Evolutionary conservation across 2,888 invertebrate species (phyloP), one percentile per base, ranked within the genome.

Genomic region (Dioctria rufipes): DNA sequence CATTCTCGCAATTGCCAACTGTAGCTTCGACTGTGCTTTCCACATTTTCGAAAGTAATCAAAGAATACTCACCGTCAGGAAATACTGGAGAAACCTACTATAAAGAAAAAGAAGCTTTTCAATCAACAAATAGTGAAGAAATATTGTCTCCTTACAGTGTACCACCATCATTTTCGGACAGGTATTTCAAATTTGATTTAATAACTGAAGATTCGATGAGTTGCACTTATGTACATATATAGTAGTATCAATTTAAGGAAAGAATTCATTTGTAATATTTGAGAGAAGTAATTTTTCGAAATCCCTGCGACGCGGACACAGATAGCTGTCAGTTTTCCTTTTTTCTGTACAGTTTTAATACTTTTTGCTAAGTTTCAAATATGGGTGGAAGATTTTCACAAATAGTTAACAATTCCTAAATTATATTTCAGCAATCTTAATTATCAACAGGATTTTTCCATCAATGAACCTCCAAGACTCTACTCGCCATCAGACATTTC

Each of bases 11-110:
- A 51, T 85, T 92, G 43, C 92, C 92, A 0, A 90, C 92, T 78
- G 91, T 92, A 3, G 92, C 93, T 0, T 92, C 92, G 67, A 92
- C 92, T 8, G 93, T 93, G 0, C 92, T 93, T 83, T 92, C 92
- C 49, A 92, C 93, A 71, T 89, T 89, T 84, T 89, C 89, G 3
- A 88, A 88, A 67, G 87, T 88, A 66, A 87, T 89, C 71, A 88
- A 88, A 83, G 85, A 83, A 83, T 11, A 85, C 85, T 82, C 85
- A 84, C 65, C 86, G 25, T 61, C 61, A 84, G 78, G 82, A 78
- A 4, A 84, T 84, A 11, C 85, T 83, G 6, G 39, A 49, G 11
- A 77, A 25, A 25, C 25, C 25, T 25, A 25, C 25, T 25, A 39
- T 43, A n/a, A 42, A 13, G 69, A 73, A 39, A 54, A 51, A 5